These are phyloP conservation scores for Zelostemma sp. DNA, from an alignment of 1,140 invertebrate species.

Conservation along the genomic window DNA sequence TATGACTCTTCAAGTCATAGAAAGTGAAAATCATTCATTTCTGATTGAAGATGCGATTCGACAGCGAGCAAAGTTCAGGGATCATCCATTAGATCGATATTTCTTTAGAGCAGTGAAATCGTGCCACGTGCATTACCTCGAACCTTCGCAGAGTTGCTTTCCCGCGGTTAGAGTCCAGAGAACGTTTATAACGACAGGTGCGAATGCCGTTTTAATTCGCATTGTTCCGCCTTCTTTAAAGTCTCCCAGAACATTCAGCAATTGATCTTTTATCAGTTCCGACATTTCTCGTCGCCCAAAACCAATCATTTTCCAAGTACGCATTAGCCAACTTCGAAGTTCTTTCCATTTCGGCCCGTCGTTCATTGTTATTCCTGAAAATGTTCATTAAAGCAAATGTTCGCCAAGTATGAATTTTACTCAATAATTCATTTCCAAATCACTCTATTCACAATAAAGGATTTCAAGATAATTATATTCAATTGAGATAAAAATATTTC, in stretches of 20 bases:
- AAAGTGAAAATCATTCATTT: too few species aligned
- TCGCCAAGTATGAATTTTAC: too few species aligned
- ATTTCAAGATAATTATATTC: too few species aligned
- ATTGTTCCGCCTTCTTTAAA: slow-evolving; percentile 65
- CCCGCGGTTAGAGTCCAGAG: slow-evolving; percentile 82
- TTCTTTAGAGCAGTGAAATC: slow-evolving; percentile 6
- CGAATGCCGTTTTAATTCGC: slow-evolving; percentile 65
- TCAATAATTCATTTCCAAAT: too few species aligned
- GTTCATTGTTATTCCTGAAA: slow-evolving; percentile 79
- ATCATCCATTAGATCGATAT: background rate
- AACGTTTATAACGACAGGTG: slow-evolving; percentile 79
- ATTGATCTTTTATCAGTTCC: slow-evolving; percentile 77
- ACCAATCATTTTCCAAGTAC: slow-evolving; percentile 79
- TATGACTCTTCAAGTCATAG: too few species aligned
- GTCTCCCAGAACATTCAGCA: slow-evolving; percentile 68
- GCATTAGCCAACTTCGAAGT: slow-evolving; percentile 80
- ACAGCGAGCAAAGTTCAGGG: background rate
- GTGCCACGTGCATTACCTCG: slow-evolving; percentile 37
- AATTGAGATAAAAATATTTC: too few species aligned
- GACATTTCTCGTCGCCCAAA: slow-evolving; percentile 82
- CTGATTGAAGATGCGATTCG: background rate
- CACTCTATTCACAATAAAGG: too few species aligned
- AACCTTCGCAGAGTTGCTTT: slow-evolving; percentile 63
- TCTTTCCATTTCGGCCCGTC: slow-evolving; percentile 83
- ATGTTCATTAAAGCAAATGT: too few species aligned